Evolutionary conservation across 2,797 vertebrate genomes (phyloP), one percentile per base, ranked within the genome.

Genomic region (Pipistrellus pygmaeus): DNA sequence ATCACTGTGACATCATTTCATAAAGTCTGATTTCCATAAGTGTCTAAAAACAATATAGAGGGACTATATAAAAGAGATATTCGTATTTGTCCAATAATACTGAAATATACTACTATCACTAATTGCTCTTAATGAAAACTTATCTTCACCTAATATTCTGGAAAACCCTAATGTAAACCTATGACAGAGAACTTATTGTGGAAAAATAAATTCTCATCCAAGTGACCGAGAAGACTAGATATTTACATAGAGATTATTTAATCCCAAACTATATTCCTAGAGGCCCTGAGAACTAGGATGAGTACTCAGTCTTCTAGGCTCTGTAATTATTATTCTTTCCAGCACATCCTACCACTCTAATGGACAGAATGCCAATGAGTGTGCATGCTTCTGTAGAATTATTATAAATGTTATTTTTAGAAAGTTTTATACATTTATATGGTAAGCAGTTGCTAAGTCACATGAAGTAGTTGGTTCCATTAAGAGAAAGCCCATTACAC

Each of bases 191-290:
- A 66, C 17, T 76, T 8, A 17, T 30, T 90, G 77, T 57, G 48
- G 32, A 64, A 85, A 76, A 41, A 30, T 32, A 64, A 73, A 44
- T 60, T 12, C 12, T 77, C 12, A 41, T 78, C 35, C 84, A 94
- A 86, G 17, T 21, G 32, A 60, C 12, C 83, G 5, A 83, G 75
- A 27, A 6, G 41, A 76, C 12, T 71, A 25, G n/a, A 68, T 64
- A 66, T 71, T 95, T 92, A 76, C 46, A 76, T 38, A 75, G 23
- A 83, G 48, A 78, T 78, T 25, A 32, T n/a, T 55, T 78, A 82
- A 66, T 78, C 18, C 25, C 12, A 51, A 83, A 93, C 6, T 85
- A 15, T 51, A 75, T 82, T 53, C 6, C 11, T 2, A 44, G 27
- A 80, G 10, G 14, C 14, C 27, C 71, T 57, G 23, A 75, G 15